A percentile compares a stretch with the other conserved stretches of the same genome.
Evolutionary conservation across 1,140 invertebrate genomes (phyloP).

Genomic region (Solenopsis invicta): DNA sequence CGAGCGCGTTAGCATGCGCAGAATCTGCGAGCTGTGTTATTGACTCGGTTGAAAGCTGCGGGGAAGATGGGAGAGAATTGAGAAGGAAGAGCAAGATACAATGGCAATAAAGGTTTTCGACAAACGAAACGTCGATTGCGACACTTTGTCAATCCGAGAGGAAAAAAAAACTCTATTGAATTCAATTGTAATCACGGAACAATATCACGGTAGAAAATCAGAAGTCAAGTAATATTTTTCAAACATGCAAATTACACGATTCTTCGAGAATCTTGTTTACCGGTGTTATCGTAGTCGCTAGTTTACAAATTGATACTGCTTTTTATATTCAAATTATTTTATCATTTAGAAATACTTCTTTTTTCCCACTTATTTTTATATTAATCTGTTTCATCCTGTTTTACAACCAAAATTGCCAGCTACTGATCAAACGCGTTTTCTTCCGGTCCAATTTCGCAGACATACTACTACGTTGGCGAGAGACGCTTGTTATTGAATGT

Average conservation of each 20-base stretch:
- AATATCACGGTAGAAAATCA: background rate
- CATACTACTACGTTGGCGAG: conserved; percentile 44
- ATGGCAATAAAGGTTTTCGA: conserved; percentile 5
- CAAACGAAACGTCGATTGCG: background rate
- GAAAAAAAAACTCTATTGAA: conserved; percentile 3
- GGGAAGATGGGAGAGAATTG: conserved; percentile 19
- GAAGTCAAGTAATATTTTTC: background rate
- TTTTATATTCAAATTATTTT: background rate
- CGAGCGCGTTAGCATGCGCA: conserved; percentile 45
- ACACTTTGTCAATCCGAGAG: background rate
- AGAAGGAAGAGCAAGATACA: background rate
- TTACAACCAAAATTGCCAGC: conserved; percentile 1
- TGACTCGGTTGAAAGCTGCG: conserved; percentile 36
- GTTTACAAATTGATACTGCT: background rate
- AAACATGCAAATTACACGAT: background rate
- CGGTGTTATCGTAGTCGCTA: background rate
- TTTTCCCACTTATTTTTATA: background rate
- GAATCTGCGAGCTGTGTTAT: conserved; percentile 49
- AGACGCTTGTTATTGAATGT: conserved; percentile 44
- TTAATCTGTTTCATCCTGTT: background rate
- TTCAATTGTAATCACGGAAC: background rate
- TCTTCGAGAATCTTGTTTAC: background rate
- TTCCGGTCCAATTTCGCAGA: conserved; percentile 31
- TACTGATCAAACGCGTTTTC: conserved; percentile 36
- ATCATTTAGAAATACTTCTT: background rate